Evolutionary conservation across 1,140 invertebrate genomes (phyloP), one percentile per base, ranked within the genome.

Genomic region (Rhopalosiphum maidis): DNA sequence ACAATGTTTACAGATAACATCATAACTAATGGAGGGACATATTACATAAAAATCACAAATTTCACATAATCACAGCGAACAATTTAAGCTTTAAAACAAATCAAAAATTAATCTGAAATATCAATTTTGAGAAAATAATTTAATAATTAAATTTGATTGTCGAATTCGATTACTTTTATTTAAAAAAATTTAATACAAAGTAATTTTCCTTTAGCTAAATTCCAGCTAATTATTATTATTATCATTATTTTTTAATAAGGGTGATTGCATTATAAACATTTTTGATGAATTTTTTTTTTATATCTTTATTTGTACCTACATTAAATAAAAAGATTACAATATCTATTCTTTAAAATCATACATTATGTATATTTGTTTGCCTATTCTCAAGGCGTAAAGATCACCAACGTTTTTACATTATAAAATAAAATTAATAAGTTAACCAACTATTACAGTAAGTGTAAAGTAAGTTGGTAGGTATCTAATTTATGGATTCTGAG

Each of bases 111-210:
- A 68, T n/a, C 30, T 68, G 15, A n/a, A 77, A n/a, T 77, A 77
- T n/a, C n/a, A 5, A n/a, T n/a, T 30, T n/a, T 68, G 30, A n/a
- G 3, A 11, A 68, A 15, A 30, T n/a, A 2, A 68, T 3, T 51
- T 51, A 51, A 51, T 51, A 51, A 77, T n/a, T n/a, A n/a, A 77
- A 77, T n/a, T n/a, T 77, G 60, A n/a, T 4, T 77, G 60, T 77
- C 0, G 30, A 18, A 77, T n/a, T n/a, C 25, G 11, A 11, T 77
- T 35, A n/a, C 60, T n/a, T 23, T 23, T 68, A 77, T 77, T 77
- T 1, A 1, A 60, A 68, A n/a, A n/a, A n/a, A 0, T n/a, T 21
- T n/a, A n/a, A n/a, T 41, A 18, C 0, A 15, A n/a, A 77, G 15
- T 77, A n/a, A 77, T 77, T 77, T 77, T n/a, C 15, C 9, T 2